phyloP scores from a whole-genome alignment of 2,888 invertebrate genomes.

The Mesochorus sp. region DNA sequence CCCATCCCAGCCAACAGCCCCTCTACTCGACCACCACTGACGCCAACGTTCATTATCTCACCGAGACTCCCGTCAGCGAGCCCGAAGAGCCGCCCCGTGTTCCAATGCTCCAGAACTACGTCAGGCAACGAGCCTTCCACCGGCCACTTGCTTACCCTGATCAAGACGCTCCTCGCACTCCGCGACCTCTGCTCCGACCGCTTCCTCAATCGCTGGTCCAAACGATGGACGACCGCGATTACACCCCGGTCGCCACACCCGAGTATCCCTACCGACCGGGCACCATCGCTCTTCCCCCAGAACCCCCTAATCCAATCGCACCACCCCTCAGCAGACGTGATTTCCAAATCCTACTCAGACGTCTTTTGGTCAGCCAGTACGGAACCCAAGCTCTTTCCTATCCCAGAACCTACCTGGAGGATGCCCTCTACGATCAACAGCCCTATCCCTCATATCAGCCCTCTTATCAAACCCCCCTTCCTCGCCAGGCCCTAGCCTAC shows the following conservation, averaged over 20 bases:
- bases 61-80: slow-evolving; percentile 73
- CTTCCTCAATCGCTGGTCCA: slow-evolving; percentile 61
- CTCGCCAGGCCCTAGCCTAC: slow-evolving; percentile 69
- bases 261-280: slow-evolving; percentile 74
- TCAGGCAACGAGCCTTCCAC: slow-evolving; percentile 69
- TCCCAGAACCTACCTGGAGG: slow-evolving; percentile 78
- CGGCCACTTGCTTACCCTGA: slow-evolving; percentile 71
- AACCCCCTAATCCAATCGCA: slow-evolving; percentile 84
- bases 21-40: slow-evolving; percentile 72
- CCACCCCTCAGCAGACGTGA: slow-evolving; percentile 89
- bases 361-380: slow-evolving; percentile 86
- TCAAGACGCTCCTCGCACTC: slow-evolving; percentile 64
- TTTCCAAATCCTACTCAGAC: slow-evolving; percentile 87
- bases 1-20: slow-evolving; percentile 70
- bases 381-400: slow-evolving; percentile 77
- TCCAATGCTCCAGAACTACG: slow-evolving; percentile 68
- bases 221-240: slow-evolving; percentile 73
- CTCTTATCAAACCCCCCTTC: slow-evolving; percentile 73
- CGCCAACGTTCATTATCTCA: slow-evolving; percentile 75
- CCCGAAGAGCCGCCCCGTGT: slow-evolving; percentile 71
- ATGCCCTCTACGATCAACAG: slow-evolving; percentile 79
- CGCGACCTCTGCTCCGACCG: slow-evolving; percentile 71
- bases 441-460: slow-evolving; percentile 82
- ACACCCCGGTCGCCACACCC: slow-evolving; percentile 64
- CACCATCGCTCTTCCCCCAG: slow-evolving; percentile 79